Evolutionary conservation across 2,888 invertebrate species (phyloP).

Genomic region (Anorthoa munda): DNA sequence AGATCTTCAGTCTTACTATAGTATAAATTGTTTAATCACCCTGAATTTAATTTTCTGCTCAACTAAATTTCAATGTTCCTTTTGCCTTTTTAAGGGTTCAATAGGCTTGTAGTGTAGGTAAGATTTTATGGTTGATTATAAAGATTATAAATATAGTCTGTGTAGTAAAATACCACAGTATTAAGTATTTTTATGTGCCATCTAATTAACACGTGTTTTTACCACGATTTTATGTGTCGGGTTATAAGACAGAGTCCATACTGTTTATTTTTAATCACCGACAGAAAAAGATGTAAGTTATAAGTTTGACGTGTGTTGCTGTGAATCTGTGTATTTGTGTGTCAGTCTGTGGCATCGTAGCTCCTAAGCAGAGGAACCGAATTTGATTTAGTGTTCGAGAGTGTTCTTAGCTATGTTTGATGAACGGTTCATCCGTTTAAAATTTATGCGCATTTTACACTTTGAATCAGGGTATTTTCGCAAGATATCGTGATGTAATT

Average conservation of each 20-base stretch:
- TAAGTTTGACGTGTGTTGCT: no score
- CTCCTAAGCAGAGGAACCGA: no score
- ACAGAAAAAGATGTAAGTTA: no score
- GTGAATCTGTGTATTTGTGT: no score
- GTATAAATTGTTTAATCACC: not conserved
- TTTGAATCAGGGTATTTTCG: no score
- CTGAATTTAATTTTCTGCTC: slow-evolving; percentile 6
- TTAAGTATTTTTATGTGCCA: not conserved
- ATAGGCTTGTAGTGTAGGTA: not conserved
- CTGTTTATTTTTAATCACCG: no score
- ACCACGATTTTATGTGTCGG: slow-evolving; percentile 13
- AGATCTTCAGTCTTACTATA: not conserved
- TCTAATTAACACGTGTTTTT: slow-evolving; percentile 12
- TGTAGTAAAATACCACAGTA: not conserved
- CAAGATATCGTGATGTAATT: no score
- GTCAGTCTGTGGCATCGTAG: no score
- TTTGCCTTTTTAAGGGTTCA: not conserved
- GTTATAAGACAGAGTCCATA: not conserved
- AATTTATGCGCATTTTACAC: no score
- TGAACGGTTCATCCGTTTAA: no score
- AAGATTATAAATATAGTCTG: not conserved
- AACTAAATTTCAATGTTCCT: slow-evolving; percentile 2
- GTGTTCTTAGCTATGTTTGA: no score
- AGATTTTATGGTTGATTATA: not conserved
- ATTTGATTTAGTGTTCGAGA: no score